These are phyloP conservation scores for Sphenodon punctatus DNA, from an alignment of 2,797 vertebrate species.

Conservation along the genomic window DNA sequence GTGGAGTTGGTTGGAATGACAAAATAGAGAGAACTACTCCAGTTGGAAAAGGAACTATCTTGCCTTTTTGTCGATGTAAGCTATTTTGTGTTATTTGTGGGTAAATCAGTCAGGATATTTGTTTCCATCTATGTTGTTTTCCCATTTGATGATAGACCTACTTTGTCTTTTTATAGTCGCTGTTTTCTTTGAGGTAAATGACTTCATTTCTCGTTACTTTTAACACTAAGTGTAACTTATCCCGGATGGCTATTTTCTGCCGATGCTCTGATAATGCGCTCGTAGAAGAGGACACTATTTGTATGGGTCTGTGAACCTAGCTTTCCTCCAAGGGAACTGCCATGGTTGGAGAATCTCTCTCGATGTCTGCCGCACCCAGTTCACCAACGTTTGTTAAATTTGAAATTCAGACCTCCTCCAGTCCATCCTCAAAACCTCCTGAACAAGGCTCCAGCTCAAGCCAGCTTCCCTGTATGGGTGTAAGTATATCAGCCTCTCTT, in stretches of 20 bases:
- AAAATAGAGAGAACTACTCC: background rate
- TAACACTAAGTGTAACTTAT: background rate
- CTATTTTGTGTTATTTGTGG: background rate
- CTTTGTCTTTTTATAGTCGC: background rate
- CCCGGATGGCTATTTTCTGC: background rate
- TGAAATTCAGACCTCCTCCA: no score
- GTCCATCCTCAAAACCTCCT: no score
- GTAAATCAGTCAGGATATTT: background rate
- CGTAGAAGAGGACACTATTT: background rate
- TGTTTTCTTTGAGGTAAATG: background rate
- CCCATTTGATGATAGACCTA: background rate
- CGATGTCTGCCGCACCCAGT: no score
- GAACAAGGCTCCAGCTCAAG: no score
- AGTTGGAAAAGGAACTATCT: background rate
- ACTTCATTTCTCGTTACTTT: background rate
- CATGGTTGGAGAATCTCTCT: no score
- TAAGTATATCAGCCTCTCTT: no score
- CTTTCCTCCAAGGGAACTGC: no score
- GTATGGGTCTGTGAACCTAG: no score
- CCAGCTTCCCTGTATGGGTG: no score
- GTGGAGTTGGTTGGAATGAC: background rate
- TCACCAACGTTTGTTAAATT: no score
- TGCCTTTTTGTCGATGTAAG: background rate
- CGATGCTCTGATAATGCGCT: background rate
- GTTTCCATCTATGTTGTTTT: background rate